Conservation (phyloP, 2,797 vertebrate genomes). For the Gila robusta region DNA sequence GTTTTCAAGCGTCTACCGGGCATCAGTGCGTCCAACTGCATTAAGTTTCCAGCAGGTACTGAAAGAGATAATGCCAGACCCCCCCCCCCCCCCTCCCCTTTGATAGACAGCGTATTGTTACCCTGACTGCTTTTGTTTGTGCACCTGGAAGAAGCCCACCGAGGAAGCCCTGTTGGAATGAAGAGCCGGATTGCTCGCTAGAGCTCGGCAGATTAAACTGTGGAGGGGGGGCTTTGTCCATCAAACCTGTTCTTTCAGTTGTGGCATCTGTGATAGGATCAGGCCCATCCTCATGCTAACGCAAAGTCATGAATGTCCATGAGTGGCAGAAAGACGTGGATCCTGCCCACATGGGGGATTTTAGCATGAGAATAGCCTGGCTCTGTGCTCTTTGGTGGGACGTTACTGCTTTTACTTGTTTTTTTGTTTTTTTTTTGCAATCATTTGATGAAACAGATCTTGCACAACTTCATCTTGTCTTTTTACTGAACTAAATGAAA, state of each 20-base stretch:
- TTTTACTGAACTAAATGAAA: conserved; percentile 29
- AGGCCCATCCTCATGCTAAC: conserved; percentile 64
- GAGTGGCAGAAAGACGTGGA: conserved; percentile 56
- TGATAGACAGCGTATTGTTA: conserved; percentile 73
- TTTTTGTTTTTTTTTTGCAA: conserved; percentile 14
- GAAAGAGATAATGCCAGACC: conserved; percentile 60
- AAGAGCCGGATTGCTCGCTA: conserved; percentile 45
- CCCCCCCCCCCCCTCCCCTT: conserved; percentile 59
- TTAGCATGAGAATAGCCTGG: conserved; percentile 62
- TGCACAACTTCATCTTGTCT: conserved; percentile 28
- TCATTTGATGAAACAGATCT: conserved; percentile 46
- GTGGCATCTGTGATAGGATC: conserved; percentile 61
- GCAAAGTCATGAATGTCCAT: conserved; percentile 67
- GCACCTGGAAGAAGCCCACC: conserved; percentile 78
- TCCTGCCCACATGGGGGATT: conserved; percentile 49
- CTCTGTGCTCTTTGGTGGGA: conserved; percentile 20
- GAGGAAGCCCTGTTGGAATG: conserved; percentile 69
- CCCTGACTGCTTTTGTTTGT: conserved; percentile 78
- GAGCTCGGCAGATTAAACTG: conserved; percentile 40
- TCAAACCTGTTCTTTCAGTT: conserved; percentile 56
- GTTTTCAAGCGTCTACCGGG: conserved; percentile 67
- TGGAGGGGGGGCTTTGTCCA: conserved; percentile 54
- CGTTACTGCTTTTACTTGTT: conserved; percentile 30
- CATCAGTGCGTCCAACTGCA: conserved; percentile 22
- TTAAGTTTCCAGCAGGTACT: conserved; percentile 70